Percentiles rank a stretch among this genome's conserved stretches.
Conservation (phyloP, 2,797 vertebrate genomes). For the Notoglanidium macrostoma region DNA sequence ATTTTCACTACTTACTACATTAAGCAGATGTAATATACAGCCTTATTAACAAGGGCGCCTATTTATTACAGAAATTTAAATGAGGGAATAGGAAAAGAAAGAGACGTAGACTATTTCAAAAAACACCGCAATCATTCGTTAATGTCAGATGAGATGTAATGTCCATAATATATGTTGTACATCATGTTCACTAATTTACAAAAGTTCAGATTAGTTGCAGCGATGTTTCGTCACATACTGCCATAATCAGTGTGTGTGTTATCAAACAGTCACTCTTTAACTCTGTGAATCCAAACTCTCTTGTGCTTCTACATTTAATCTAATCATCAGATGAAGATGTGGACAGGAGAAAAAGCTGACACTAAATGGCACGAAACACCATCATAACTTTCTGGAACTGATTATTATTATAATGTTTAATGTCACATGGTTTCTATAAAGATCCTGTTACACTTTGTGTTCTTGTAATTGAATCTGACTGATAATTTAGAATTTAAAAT, state of each 20-base stretch:
- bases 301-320: slow-evolving; percentile 85
- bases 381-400: slow-evolving; percentile 35
- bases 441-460: background rate
- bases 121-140: slow-evolving; percentile 59
- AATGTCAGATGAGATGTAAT: slow-evolving; percentile 38
- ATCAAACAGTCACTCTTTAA: slow-evolving; percentile 77
- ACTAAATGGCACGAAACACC: slow-evolving; percentile 61
- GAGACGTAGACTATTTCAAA: slow-evolving; percentile 48
- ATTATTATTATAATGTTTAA: background rate
- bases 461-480: background rate
- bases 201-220: slow-evolving; percentile 20
- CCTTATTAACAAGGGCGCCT: slow-evolving; percentile 70
- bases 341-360: slow-evolving; percentile 72
- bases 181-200: slow-evolving; percentile 21
- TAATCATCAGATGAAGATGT: slow-evolving; percentile 76
- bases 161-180: slow-evolving; percentile 39
- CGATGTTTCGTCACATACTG: slow-evolving; percentile 66
- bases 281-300: slow-evolving; percentile 80
- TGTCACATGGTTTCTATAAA: slow-evolving; percentile 2
- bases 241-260: slow-evolving; percentile 80
- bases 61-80: slow-evolving; percentile 61
- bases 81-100: slow-evolving; percentile 57
- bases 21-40: slow-evolving; percentile 83
- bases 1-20: slow-evolving; percentile 82
- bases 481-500: background rate